Base-by-base conservation (phyloP, 2,113 vertebrate genomes). In the Cyanocitta stelleri region DNA sequence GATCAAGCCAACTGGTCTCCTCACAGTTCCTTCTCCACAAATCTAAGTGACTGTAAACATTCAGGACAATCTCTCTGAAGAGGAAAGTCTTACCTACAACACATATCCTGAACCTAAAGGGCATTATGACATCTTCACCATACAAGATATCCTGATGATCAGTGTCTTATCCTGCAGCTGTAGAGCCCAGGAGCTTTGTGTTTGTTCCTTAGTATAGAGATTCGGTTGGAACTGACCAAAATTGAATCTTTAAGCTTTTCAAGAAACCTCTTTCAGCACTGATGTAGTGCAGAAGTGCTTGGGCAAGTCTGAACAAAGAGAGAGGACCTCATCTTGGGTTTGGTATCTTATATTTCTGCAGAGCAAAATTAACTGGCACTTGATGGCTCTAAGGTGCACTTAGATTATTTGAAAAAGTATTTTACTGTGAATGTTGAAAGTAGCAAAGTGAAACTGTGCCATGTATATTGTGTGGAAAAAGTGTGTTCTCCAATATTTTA, bases 1-100 rank as follows among this genome's bases (percentile, higher is more conserved):
- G 96, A 98, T 99, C 98, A 99, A 99, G 96, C 98, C 98, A 56
- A 99, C 99, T 11, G 99, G 99, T 74, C 98, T 99, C 85, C 98
- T 99, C 58, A 99, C 99, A 0, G 98, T 99, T 66, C 99, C 99
- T 11, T 99, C 99, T 44, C 99, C 99, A 33, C 99, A 99, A 85
- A 99, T 99, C 93, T 99, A 97, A 99, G 72, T 58, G 68, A 37
- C 55, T 62, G 21, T 37, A 37, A 73, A 69, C 26, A 21, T 85
- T 71, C 68, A 48, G 58, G 76, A 72, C 33, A 6, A 16, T 62
- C 23, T 54, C 15, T 24, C 15, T 61, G 15, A 59, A 69, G 37
- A 37, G 39, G 46, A 54, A 52, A 32, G 15, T 75, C 21, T 72
- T n/a, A 21, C 20, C 1, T 39, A 22, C 44, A 54, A 2, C n/a